Base-by-base conservation (phyloP, 53 echinoderm and acorn worm genomes). In the Antedon mediterranea region DNA sequence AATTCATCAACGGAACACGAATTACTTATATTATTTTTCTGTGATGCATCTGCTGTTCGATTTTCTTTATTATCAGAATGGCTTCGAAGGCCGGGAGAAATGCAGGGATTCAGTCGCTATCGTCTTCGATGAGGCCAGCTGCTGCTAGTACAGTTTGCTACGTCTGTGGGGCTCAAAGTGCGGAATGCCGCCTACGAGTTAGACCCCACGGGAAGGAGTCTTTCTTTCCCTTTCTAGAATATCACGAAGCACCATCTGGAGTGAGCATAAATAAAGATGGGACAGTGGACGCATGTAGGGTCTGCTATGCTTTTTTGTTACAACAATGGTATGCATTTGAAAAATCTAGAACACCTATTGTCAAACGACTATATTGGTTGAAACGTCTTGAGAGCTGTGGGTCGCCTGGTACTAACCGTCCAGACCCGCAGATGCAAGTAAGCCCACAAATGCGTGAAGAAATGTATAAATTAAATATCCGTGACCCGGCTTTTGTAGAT, bases 201-300 rank as follows among this genome's bases (percentile, higher is more conserved):
- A 85, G 92, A 31, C 92, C 92, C 71, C 86, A 88, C 77, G 90
- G 84, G 32, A 83, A 88, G 18, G 92, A 98, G 73, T 83, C 98
- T 34, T 98, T 98, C 83, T 98, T 98, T 79, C 92, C 92, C 33
- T 98, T 98, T 75, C 88, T 97, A 57, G 92, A 97, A 79, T 92
- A 97, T 76, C 98, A 97, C 34, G 89, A 92, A 32, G 83, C 90
- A 28, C 87, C 92, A 27, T 80, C 88, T 43, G 92, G 92, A 15
- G 77, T 82, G 32, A 77, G 71, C 30, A 82, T 97, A 70, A 87
- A 80, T 71, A 71, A 83, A 27, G 92, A 90, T 34, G 98, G 92
- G 34, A 78, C 84, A 33, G 86, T 97, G 29, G 91, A 90, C 76
- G 84, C 88, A 32, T 97, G 98, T 74, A 82, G 87, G 71, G 98